These are phyloP conservation scores for Cirrhinus mrigala DNA, from an alignment of 2,797 vertebrate genomes.

Conservation along the genomic window DNA sequence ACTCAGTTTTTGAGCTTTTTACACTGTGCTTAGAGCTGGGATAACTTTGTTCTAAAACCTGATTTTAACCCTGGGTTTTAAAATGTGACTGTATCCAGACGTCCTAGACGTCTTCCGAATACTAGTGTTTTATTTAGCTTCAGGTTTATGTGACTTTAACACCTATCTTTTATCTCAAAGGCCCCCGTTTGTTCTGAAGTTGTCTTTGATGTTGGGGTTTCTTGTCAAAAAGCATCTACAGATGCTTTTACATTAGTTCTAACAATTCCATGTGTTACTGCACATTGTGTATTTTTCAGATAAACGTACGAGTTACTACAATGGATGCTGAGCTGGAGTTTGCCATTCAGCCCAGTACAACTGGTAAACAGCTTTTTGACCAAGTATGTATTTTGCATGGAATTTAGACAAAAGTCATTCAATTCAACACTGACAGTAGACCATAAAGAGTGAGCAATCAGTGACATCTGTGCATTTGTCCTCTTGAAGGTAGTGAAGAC, in stretches of 20 bases:
- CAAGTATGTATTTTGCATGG: slow-evolving; percentile 79
- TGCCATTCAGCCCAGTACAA: slow-evolving; percentile 96
- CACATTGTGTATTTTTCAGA: slow-evolving; percentile 74
- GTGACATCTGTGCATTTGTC: slow-evolving; percentile 19
- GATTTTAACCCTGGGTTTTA: neutral
- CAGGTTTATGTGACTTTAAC: neutral
- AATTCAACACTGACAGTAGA: neutral
- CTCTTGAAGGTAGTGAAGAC: slow-evolving; percentile 92
- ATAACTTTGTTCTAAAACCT: neutral
- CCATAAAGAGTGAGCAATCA: neutral
- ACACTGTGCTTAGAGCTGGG: neutral
- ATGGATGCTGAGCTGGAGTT: slow-evolving; percentile 99
- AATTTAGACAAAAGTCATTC: neutral
- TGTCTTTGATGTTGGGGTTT: neutral
- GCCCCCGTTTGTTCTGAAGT: neutral
- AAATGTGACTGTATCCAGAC: neutral
- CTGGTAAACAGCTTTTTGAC: slow-evolving; percentile 97
- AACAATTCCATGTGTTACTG: neutral
- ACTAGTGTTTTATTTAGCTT: neutral
- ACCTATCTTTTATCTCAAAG: neutral
- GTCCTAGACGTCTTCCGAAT: neutral
- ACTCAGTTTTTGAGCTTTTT: neutral
- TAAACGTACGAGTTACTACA: slow-evolving; percentile 95
- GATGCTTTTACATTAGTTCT: neutral
- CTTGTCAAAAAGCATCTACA: neutral